These are phyloP conservation scores for Anorthoa munda DNA, from an alignment of 2,888 invertebrate genomes.

Conservation along the genomic window DNA sequence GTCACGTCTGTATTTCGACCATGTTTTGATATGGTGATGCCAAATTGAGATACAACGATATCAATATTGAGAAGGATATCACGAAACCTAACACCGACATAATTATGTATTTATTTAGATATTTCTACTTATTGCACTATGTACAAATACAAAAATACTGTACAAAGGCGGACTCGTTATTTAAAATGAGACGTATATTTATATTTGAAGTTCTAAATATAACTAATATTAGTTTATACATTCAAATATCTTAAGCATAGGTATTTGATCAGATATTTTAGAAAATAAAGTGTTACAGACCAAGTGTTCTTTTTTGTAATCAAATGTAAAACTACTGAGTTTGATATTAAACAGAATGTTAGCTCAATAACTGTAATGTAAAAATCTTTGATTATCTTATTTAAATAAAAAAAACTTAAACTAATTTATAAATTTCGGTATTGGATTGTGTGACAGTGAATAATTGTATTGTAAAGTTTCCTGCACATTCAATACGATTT, in stretches of 20 bases:
- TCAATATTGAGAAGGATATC: not conserved
- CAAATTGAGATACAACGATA: not conserved
- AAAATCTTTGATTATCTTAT: slow-evolving; percentile 43
- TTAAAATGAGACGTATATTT: slow-evolving; percentile 17
- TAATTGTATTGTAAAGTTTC: slow-evolving; percentile 28
- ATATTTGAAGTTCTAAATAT: slow-evolving; percentile 39
- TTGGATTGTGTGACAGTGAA: slow-evolving; percentile 30
- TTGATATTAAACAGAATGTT: slow-evolving; percentile 52
- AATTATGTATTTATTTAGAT: too few relatives aligned
- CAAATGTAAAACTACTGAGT: slow-evolving; percentile 40
- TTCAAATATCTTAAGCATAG: slow-evolving; percentile 31
- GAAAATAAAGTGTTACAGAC: slow-evolving; percentile 29
- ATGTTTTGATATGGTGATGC: not conserved
- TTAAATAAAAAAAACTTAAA: slow-evolving; percentile 16
- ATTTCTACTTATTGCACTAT: too few relatives aligned
- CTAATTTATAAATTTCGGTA: slow-evolving; percentile 17
- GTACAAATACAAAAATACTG: too few relatives aligned
- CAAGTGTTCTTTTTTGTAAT: slow-evolving; percentile 57
- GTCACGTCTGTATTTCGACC: not conserved
- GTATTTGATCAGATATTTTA: slow-evolving; percentile 51
- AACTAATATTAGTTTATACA: slow-evolving; percentile 22
- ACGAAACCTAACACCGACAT: too few relatives aligned
- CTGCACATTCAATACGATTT: slow-evolving; percentile 32
- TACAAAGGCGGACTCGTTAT: not conserved
- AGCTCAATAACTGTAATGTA: slow-evolving; percentile 36